A percentile compares a stretch with the other conserved stretches of the same genome.
phyloP scores from a whole-genome alignment of 2,888 invertebrate genomes.

The Galerucella calmariensis region DNA sequence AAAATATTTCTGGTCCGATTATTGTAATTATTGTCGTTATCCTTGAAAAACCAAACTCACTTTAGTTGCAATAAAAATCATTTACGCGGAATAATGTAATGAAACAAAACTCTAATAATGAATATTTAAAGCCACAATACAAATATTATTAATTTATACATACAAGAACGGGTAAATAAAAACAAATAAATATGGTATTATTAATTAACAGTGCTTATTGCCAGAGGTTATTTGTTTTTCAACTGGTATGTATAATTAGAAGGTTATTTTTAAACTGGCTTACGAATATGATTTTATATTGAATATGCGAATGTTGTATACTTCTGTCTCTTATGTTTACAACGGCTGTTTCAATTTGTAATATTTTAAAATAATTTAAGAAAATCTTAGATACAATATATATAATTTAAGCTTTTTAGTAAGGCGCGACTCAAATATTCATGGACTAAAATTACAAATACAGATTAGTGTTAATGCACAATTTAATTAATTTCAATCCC shows the following conservation, averaged over 20 bases:
- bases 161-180: conserved; percentile 41
- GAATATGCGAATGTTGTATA: conserved; percentile 13
- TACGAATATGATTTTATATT: conserved; percentile 33
- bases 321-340: conserved; percentile 5
- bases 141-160: conserved; percentile 39
- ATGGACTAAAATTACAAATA: no score
- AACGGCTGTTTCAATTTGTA: not conserved
- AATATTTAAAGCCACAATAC: conserved; percentile 38
- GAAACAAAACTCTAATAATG: conserved; percentile 23
- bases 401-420: no score
- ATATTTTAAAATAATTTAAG: not conserved
- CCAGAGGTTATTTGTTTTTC: conserved; percentile 50
- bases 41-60: not conserved
- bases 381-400: not conserved
- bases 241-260: conserved; percentile 39
- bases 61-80: conserved; percentile 14
- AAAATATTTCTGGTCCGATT: not conserved
- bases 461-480: no score
- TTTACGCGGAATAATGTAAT: conserved; percentile 23
- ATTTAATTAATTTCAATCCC: no score
- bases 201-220: conserved; percentile 44
- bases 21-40: not conserved
- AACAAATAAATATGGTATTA: conserved; percentile 51
- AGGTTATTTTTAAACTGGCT: conserved; percentile 39
- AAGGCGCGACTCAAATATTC: no score